Evolutionary conservation across 2,888 invertebrate species (phyloP), one percentile per base, ranked within the genome.

Genomic region (Acanthococcus lagerstroemiae): DNA sequence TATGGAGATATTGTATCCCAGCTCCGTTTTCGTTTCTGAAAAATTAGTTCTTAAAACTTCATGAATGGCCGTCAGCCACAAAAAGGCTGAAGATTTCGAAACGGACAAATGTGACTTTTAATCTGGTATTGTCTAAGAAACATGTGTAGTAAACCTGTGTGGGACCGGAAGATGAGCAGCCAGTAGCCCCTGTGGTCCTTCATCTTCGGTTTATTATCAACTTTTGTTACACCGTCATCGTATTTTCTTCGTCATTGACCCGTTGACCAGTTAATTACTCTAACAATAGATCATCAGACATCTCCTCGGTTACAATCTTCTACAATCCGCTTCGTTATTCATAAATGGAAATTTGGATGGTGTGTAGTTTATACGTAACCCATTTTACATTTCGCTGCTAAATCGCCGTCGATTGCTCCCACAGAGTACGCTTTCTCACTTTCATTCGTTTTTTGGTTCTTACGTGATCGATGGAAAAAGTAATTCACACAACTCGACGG

Each of bases 211-310:
- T n/a, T 37, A 37, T 37, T 37, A 37, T 37, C 37, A 37, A 37
- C 37, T 48, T 52, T 52, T 52, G 52, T 52, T 52, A 52, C 52
- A 24, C 46, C 52, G 24, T 55, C 24, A 30, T 27, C 21, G 4
- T 12, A 25, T 27, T 27, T 27, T 21, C 21, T 15, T 21, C 30
- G 9, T 27, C 55, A 17, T 7, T 48, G 60, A 60, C 60, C 50
- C 60, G 60, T 48, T 60, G 60, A 60, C 60, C 60, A 26, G 60
- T 60, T 60, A 60, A 58, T 60, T 50, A 55, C 17, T 55, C n/a
- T 19, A 48, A 60, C 60, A 60, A 60, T 60, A 48, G 26, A 30
- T 24, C 60, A 48, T 60, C 60, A 60, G 46, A 52, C 21, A 52
- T 15, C 19, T 24, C 52, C 22, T 52, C 52, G 37, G n/a, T 15